These are phyloP conservation scores for Eueremaeus valkanovi DNA, from an alignment of 2,888 invertebrate species.

Conservation along the genomic window DNA sequence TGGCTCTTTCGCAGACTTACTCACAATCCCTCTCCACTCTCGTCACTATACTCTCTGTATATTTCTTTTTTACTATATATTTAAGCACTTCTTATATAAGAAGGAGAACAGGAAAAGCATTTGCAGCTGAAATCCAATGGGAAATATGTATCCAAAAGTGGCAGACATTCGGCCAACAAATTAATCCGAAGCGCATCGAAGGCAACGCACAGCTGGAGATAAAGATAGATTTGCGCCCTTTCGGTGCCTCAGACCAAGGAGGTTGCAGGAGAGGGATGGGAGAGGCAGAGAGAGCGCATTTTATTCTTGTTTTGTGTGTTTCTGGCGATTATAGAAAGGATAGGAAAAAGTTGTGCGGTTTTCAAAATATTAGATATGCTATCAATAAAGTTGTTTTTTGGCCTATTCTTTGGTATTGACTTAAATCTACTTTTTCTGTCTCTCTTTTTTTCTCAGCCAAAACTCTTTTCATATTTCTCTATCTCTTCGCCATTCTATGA, in stretches of 20 bases:
- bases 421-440: neutral
- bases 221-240: slow-evolving; percentile 5
- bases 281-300: neutral
- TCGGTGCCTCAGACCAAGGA: neutral
- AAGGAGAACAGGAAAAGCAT: neutral
- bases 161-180: slow-evolving; percentile 17
- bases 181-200: slow-evolving; percentile 13
- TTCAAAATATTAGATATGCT: slow-evolving; percentile 16
- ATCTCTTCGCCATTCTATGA: neutral
- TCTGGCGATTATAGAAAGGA: slow-evolving; percentile 18
- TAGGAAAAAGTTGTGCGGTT: slow-evolving; percentile 17
- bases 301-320: slow-evolving; percentile 9
- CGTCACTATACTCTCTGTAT: neutral
- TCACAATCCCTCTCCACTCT: neutral
- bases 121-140: slow-evolving; percentile 8
- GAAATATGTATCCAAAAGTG: slow-evolving; percentile 20
- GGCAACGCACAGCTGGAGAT: slow-evolving; percentile 4
- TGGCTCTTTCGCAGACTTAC: no score
- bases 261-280: neutral
- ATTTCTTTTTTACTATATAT: neutral
- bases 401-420: neutral
- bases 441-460: neutral
- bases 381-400: slow-evolving; percentile 22
- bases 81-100: neutral
- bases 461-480: neutral